Percentiles rank a stretch among this genome's conserved stretches.
Conservation (phyloP, 2,888 invertebrate genomes). For the Neuroscelio doddi region DNA sequence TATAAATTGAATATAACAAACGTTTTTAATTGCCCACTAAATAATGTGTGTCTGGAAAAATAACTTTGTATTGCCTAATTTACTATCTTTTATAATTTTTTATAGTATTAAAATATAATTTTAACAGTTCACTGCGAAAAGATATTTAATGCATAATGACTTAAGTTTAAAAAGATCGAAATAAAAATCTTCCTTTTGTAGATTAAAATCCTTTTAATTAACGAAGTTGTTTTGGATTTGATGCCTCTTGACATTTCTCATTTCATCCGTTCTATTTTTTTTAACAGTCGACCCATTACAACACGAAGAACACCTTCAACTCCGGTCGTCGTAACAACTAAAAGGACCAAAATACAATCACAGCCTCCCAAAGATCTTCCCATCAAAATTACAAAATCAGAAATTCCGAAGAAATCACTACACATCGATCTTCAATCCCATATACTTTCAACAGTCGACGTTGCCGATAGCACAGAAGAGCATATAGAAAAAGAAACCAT, state of each 20-base stretch:
- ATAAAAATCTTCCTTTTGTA: not conserved
- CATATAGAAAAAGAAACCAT: constrained; percentile 8
- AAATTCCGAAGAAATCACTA: too few species aligned
- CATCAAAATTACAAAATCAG: constrained; percentile 8
- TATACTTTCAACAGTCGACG: constrained; percentile 41
- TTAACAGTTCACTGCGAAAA: too few species aligned
- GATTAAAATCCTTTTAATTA: not conserved
- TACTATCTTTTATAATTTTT: too few species aligned
- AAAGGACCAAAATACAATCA: constrained; percentile 42
- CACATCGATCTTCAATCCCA: constrained; percentile 62
- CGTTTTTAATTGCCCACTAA: too few species aligned
- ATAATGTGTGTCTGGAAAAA: too few species aligned
- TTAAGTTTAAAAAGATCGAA: too few species aligned
- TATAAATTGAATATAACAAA: constrained; percentile 81
- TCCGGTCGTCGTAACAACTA: constrained; percentile 21
- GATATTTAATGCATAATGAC: too few species aligned
- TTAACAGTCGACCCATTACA: constrained; percentile 36
- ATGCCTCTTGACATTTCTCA: too few species aligned
- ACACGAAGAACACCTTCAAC: constrained; percentile 36
- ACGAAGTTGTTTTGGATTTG: too few species aligned
- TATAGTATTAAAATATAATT: too few species aligned
- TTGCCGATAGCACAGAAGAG: not conserved
- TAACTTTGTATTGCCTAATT: too few species aligned
- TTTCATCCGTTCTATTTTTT: too few species aligned
- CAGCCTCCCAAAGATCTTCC: constrained; percentile 17